These are phyloP conservation scores for Protonemura montana DNA, from an alignment of 2,888 invertebrate species.

Conservation along the genomic window DNA sequence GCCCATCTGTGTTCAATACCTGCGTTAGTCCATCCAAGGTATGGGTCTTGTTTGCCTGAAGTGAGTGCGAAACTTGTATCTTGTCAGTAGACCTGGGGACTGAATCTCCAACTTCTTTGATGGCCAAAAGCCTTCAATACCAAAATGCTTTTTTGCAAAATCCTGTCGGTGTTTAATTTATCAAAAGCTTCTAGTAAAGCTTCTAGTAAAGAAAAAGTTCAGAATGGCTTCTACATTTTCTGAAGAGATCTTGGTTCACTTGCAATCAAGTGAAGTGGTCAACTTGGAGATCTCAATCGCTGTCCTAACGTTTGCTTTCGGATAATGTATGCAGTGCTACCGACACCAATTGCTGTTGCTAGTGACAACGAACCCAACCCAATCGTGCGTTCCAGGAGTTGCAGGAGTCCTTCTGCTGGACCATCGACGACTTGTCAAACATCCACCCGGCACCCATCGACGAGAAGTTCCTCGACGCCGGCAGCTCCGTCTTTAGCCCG, in stretches of 20 bases:
- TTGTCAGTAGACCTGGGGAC: too few species aligned
- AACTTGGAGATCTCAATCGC: too few species aligned
- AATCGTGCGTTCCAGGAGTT: neutral
- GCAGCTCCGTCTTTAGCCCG: constrained; percentile 68
- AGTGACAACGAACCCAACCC: too few species aligned
- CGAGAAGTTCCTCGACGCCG: constrained; percentile 65
- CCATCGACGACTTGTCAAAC: constrained; percentile 73
- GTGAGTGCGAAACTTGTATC: neutral
- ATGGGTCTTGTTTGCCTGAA: neutral
- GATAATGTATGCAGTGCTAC: too few species aligned
- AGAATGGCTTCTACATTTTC: too few species aligned
- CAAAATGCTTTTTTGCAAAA: neutral
- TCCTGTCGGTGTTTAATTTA: neutral
- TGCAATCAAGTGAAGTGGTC: too few species aligned
- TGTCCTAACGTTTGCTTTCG: too few species aligned
- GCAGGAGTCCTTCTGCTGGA: constrained; percentile 61
- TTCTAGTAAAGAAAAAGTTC: too few species aligned
- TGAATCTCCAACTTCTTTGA: neutral
- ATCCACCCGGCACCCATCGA: constrained; percentile 74
- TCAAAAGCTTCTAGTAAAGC: too few species aligned
- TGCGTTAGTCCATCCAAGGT: constrained; percentile 46
- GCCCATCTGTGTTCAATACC: constrained; percentile 59
- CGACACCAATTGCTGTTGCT: too few species aligned
- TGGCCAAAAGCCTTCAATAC: neutral
- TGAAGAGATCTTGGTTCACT: too few species aligned